Base-by-base conservation (phyloP, 2,888 invertebrate genomes). In the Ophion ventricosus region DNA sequence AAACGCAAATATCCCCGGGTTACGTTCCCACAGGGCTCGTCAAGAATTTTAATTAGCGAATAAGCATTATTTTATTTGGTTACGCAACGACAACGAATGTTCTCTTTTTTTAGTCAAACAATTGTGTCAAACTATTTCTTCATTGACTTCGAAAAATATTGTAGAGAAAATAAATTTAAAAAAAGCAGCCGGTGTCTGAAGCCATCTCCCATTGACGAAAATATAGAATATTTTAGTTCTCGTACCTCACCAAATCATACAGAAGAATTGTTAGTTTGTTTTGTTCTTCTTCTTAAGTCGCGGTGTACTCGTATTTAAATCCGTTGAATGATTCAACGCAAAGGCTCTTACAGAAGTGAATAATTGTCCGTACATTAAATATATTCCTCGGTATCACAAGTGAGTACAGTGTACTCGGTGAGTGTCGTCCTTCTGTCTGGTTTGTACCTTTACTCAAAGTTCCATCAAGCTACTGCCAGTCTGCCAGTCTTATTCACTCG, bases 371-470 rank as follows among this genome's bases (percentile, higher is more conserved):
- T 66, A 20, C 35, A 40, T 40, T 10, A 11, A 40, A 40, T 66
- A 43, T 11, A 66, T 66, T 43, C 40, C 40, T 43, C 35, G 40
- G 20, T 23, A 61, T 63, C 25, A 43, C 69, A 63, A 43, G 25
- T 49, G 29, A 8, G 69, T 54, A 74, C 73, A 29, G 63, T 74
- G 63, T 56, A 66, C 54, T 57, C 61, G 26, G 43, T 20, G 25
- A 82, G 77, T 73, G 59, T 73, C 73, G 54, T 67, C 78, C 49
- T 72, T 64, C 57, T 69, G 79, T 56, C 26, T 17, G 75, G 64
- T 70, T 43, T 72, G 74, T 63, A 29, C 20, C 70, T 35, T 35
- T 35, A 20, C 29, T 63, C 75, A 49, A 70, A 75, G 59, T 70
- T 75, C 56, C 11, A 67, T 69, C 49, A 63, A 57, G 73, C 26